Base-by-base conservation (phyloP, 1,140 invertebrate species). In the Centruroides vittatus region DNA sequence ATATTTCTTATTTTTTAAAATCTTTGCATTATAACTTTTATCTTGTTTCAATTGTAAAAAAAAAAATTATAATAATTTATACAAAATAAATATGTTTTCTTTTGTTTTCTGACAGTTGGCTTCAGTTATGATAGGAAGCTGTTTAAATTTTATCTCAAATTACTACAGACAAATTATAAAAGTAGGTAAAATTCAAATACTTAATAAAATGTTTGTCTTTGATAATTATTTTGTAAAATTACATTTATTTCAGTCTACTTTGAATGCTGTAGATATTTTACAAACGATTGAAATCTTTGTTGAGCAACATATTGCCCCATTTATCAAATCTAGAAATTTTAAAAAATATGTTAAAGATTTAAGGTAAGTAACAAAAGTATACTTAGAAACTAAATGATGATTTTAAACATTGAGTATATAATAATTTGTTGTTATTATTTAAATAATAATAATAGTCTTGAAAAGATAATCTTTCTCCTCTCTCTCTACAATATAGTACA, bases 71-170 rank as follows among this genome's bases (percentile, higher is more conserved):
- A 23, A 23, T 23, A 23, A 23, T 23, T 23, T 23, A 23, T 23
- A 23, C 23, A 23, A 23, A 23, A 23, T 23, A 23, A 23, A 23
- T 23, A 23, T 23, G 23, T 23, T 23, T 23, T 23, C 23, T 23
- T 23, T 23, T 23, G 23, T 23, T 11, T 23, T 52, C 34, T 61
- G 53, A 12, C 35, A 62, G 61, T 35, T 34, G 34, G 61, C 46
- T 23, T 55, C 59, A 11, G 34, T 41, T 3, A 47, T 62, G 11
- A 36, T 62, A 51, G 46, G 53, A 12, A 3, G 47, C 5, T 34
- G 46, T 9, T 23, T 62, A 36, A 62, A 62, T 56, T 59, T 62
- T 52, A 49, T 62, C 11, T 59, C 57, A n/a, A 59, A 13, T 7
- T 56, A 12, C n/a, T 62, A 47, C 35, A 47, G 23, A 59, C n/a